phyloP scores from a whole-genome alignment of 2,888 invertebrate genomes.

The Chrysolina americana region DNA sequence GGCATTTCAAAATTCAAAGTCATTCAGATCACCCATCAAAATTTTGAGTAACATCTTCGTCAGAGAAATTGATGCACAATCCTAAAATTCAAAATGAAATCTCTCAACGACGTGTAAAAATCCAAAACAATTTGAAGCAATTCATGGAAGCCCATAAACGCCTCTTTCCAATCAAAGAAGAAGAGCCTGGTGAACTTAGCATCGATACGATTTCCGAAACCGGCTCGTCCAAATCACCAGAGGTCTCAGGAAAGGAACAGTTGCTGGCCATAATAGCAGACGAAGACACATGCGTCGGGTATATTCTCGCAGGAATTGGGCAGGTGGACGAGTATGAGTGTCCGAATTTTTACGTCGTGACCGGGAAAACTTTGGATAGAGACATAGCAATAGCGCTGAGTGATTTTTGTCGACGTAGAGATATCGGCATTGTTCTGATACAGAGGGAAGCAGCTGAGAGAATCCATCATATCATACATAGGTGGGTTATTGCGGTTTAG shows the following conservation, averaged over 20 bases:
- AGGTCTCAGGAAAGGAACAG: background rate
- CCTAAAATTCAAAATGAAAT: background rate
- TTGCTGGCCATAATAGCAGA: constrained; percentile 55
- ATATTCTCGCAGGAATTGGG: constrained; percentile 56
- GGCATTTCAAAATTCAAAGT: background rate
- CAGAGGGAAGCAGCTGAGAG: constrained; percentile 53
- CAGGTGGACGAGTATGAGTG: constrained; percentile 45
- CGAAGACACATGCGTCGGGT: constrained; percentile 57
- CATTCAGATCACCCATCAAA: background rate
- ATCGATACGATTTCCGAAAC: constrained; percentile 15
- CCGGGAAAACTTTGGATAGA: constrained; percentile 37
- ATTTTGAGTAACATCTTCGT: background rate
- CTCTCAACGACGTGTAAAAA: background rate
- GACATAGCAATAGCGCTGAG: constrained; percentile 42
- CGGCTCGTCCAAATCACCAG: background rate
- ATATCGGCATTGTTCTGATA: constrained; percentile 54
- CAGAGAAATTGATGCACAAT: background rate
- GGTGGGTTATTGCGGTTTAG: background rate
- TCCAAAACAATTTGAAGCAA: background rate
- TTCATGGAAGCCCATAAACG: constrained; percentile 17
- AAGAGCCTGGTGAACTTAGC: constrained; percentile 36
- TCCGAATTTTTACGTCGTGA: constrained; percentile 52
- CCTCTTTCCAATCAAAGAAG: constrained; percentile 38
- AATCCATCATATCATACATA: constrained; percentile 34
- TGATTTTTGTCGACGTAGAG: constrained; percentile 43